Conservation (phyloP, 2,113 vertebrate species). For the Channa maculata region DNA sequence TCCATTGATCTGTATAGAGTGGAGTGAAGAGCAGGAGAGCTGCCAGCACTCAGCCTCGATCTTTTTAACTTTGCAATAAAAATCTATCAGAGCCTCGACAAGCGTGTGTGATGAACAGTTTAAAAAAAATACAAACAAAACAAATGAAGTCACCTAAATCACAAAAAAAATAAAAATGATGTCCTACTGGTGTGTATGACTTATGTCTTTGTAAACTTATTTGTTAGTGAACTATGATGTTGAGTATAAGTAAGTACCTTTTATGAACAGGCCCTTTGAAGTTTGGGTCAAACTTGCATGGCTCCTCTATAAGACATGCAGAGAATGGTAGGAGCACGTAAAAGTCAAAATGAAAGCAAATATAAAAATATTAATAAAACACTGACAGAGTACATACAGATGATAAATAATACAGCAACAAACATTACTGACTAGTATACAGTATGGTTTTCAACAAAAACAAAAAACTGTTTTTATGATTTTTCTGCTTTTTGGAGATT, state of each 20-base stretch:
- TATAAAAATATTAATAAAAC: background rate
- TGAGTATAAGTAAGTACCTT: constrained; percentile 82
- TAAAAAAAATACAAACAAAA: constrained; percentile 45
- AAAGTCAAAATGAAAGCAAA: background rate
- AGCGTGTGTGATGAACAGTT: constrained; percentile 27
- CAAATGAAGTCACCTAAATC: background rate
- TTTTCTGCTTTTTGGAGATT: background rate
- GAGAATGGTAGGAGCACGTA: constrained; percentile 6
- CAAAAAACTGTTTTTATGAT: background rate
- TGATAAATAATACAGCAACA: background rate
- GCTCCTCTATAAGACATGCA: constrained; percentile 88
- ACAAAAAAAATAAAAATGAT: too few relatives aligned
- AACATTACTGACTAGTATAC: too few relatives aligned
- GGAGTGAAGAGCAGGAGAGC: too few relatives aligned
- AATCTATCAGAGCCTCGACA: constrained; percentile 45
- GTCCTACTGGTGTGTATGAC: too few relatives aligned
- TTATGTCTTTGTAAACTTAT: background rate
- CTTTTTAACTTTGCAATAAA: too few relatives aligned
- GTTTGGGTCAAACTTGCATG: constrained; percentile 90
- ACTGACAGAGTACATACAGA: background rate
- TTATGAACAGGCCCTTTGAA: constrained; percentile 92
- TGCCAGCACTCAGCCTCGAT: too few relatives aligned
- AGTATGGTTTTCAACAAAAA: too few relatives aligned
- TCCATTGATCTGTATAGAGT: constrained; percentile 51
- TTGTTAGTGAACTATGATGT: background rate